Evolutionary conservation across 2,888 invertebrate species (phyloP), one percentile per base, ranked within the genome.

Genomic region (Maniola hyperantus): DNA sequence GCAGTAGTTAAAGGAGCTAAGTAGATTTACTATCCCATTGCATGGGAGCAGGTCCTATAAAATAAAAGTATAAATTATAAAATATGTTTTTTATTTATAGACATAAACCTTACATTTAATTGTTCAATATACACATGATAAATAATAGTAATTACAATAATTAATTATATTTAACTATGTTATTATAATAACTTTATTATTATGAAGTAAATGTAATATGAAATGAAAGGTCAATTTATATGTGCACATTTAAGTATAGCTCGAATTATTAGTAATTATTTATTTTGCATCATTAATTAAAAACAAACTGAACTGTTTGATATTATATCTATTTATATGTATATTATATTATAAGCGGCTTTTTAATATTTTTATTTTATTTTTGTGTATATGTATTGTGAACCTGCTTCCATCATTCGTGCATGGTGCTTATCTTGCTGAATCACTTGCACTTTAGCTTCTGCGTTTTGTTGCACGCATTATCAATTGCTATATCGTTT

Each of bases 351-450:
- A 42, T 6, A 36, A 10, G 6, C 7, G 7, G 15, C 7, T 48
- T 26, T 39, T 8, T 26, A 2, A 26, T 26, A 2, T 26, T 46
- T 44, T 6, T 11, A 13, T 15, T 10, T 54, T 59, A n/a, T 51
- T 20, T 18, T 51, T 39, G 39, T 64, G 10, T 60, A 44, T 50
- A 42, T 72, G 68, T 75, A 15, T 66, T 73, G 70, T 72, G 77
- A 64, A 86, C 89, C 90, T 90, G 90, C 90, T 89, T 90, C 90
- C 90, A 88, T 88, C 81, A 70, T 70, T 70, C 70, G 69, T 72
- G 64, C 66, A 70, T 66, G 73, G 58, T 34, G 68, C 71, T 71
- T 72, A 61, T 66, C 69, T 72, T 39, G 55, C 54, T 55, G 18
- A 18, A 54, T 53, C 15, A 46, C 18, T 68, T 50, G 66, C 73